A percentile compares a stretch with the other conserved stretches of the same genome.
These are phyloP conservation scores for Lonchura striata DNA, from an alignment of 2,113 vertebrate genomes.

Conservation along the genomic window DNA sequence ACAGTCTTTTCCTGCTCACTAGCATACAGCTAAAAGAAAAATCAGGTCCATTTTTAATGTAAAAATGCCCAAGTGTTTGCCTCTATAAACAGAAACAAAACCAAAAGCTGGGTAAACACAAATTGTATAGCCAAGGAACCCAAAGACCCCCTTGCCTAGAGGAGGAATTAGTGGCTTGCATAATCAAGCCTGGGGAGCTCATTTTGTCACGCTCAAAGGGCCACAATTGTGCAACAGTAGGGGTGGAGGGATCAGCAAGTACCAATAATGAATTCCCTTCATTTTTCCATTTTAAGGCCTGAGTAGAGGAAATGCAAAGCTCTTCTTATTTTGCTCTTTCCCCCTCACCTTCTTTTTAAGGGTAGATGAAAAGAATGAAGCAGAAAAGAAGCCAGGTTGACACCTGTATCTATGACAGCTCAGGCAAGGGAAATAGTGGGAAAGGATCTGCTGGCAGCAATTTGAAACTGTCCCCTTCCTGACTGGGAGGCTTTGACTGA, in stretches of 20 bases:
- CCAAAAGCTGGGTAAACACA: neutral
- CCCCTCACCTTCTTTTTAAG: neutral
- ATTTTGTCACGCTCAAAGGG: slow-evolving; percentile 53
- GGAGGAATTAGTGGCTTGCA: slow-evolving; percentile 42
- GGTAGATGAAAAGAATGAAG: slow-evolving; percentile 19
- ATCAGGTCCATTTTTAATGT: neutral
- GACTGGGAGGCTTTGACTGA: slow-evolving; percentile 27
- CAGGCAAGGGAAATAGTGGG: slow-evolving; percentile 9
- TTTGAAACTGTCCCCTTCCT: slow-evolving; percentile 22
- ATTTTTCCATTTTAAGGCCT: slow-evolving; percentile 28
- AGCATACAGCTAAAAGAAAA: neutral
- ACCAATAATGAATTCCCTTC: slow-evolving; percentile 45
- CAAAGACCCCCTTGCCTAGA: neutral
- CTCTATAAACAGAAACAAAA: slow-evolving; percentile 11
- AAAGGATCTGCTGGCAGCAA: neutral
- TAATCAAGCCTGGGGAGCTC: slow-evolving; percentile 47
- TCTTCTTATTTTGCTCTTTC: neutral
- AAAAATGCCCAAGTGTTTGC: neutral
- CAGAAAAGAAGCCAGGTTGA: slow-evolving; percentile 25
- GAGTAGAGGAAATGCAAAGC: slow-evolving; percentile 51
- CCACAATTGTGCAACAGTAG: slow-evolving; percentile 43
- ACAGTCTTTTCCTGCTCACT: neutral
- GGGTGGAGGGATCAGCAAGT: slow-evolving; percentile 46
- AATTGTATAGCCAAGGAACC: neutral
- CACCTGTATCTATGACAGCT: slow-evolving; percentile 59